phyloP scores from a whole-genome alignment of 2,888 invertebrate species.

The Philaethria dido region DNA sequence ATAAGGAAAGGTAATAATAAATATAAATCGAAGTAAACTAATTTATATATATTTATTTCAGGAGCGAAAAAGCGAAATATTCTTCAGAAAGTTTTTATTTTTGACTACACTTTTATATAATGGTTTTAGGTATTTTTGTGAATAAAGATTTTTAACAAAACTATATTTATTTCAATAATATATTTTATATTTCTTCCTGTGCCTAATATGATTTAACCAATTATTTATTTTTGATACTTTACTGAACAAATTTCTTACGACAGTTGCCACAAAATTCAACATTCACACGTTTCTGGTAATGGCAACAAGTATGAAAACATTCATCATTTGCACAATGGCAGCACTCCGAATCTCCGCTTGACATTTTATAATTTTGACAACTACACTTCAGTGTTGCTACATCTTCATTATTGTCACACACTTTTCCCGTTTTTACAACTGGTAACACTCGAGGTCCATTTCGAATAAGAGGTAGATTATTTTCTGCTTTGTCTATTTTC shows the following conservation, averaged over 20 bases:
- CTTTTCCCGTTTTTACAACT: conserved; percentile 60
- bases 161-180: neutral
- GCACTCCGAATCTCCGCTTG: conserved; percentile 65
- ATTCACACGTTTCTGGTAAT: conserved; percentile 43
- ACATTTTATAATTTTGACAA: conserved; percentile 53
- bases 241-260: conserved; percentile 52
- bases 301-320: conserved; percentile 55
- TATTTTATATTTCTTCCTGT: neutral
- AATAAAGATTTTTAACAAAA: conserved; percentile 3
- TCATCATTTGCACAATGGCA: conserved; percentile 53
- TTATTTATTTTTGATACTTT: neutral
- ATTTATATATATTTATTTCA: conserved; percentile 53
- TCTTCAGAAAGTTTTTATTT: conserved; percentile 70
- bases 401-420: neutral
- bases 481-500: conserved; percentile 45
- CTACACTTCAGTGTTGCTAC: conserved; percentile 14
- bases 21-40: neutral
- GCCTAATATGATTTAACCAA: neutral
- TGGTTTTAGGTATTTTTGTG: conserved; percentile 33
- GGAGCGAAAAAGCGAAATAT: conserved; percentile 61
- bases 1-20: too few relatives aligned
- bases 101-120: conserved; percentile 43
- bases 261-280: conserved; percentile 22
- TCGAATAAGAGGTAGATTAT: conserved; percentile 65
- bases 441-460: conserved; percentile 72